Evolutionary conservation across 2,113 vertebrate genomes (phyloP).

Genomic region (Archilochus colubris): DNA sequence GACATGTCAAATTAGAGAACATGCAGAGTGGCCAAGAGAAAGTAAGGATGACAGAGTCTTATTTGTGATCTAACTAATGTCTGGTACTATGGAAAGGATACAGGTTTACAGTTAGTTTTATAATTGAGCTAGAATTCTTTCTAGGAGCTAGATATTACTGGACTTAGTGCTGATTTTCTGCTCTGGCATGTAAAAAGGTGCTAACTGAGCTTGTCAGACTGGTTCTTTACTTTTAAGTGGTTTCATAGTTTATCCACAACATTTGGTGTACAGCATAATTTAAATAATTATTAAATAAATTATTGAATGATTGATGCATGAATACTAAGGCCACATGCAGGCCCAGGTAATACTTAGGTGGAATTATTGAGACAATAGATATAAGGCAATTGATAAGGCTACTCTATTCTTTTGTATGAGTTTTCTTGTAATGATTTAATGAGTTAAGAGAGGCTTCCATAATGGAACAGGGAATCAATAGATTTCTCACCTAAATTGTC

Average conservation of each 20-base stretch:
- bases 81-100: not conserved
- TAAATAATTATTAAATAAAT: not conserved
- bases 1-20: not conserved
- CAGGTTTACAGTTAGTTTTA: not conserved
- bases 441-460: not conserved
- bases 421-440: slow-evolving; percentile 31
- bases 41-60: not conserved
- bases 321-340: not conserved
- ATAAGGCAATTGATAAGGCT: not conserved
- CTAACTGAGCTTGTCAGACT: not conserved
- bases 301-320: not conserved
- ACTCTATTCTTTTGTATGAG: not conserved
- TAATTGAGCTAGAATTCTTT: not conserved
- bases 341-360: not conserved
- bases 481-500: slow-evolving; percentile 22
- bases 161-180: not conserved
- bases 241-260: not conserved
- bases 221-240: not conserved
- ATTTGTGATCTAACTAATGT: not conserved
- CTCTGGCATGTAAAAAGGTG: not conserved
- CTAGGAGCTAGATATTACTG: not conserved
- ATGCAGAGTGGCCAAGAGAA: not conserved
- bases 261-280: not conserved
- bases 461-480: not conserved
- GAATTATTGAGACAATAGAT: not conserved